Evolutionary conservation across 2,797 vertebrate genomes (phyloP), one percentile per base, ranked within the genome.

Genomic region (Megalops cyprinoides): DNA sequence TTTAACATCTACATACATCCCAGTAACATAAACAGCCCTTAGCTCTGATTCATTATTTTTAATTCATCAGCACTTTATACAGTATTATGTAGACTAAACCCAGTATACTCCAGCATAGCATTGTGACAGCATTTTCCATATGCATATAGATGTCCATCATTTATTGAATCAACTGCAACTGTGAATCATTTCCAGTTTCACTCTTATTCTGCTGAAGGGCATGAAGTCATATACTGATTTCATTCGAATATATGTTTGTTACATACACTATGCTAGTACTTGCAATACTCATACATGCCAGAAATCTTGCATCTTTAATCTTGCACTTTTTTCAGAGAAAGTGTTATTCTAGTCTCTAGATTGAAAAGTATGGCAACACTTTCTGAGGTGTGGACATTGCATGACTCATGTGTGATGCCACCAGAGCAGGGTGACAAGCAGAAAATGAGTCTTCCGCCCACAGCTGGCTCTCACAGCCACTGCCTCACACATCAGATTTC

Each of bases 351-450:
- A n/a, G n/a, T n/a, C n/a, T n/a, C n/a, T n/a, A n/a, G n/a, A n/a
- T n/a, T n/a, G n/a, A n/a, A n/a, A n/a, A n/a, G n/a, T n/a, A n/a
- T n/a, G n/a, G 34, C 60, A 65, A 25, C 31, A 31, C 60, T 65
- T 0, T 65, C 4, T 9, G 60, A 25, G 5, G 31, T 42, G 31
- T 42, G 65, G 18, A 39, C 4, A 5, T 34, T 65, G 60, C n/a
- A 65, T 69, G 65, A 39, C 65, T 69, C 25, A 34, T 14, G 31
- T 37, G 23, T 12, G 23, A 7, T 18, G 34, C 34, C 15, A 42
- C 65, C 31, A 69, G 65, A 69, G 65, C 1, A 69, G 65, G 65
- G 31, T 42, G 34, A 69, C 65, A 69, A 69, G 65, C 65, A 69
- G 34, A 39, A 69, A 69, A 69, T 42, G 65, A 69, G 65, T 69